phyloP scores from a whole-genome alignment of 2,113 vertebrate species.

The Mormyrus iriodes region DNA sequence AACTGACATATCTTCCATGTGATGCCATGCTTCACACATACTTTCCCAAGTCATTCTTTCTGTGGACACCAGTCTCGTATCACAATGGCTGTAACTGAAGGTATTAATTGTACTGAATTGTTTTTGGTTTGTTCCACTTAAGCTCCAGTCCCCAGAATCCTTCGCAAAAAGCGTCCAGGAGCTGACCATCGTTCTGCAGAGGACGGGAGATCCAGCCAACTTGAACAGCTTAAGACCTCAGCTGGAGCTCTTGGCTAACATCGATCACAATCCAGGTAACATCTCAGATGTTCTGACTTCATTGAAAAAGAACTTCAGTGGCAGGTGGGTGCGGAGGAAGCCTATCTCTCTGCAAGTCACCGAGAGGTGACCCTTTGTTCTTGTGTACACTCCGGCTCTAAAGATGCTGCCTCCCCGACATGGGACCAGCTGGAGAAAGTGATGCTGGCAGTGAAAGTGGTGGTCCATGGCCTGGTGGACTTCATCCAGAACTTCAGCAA shows the following conservation, averaged over 20 bases:
- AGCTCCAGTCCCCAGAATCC: constrained; percentile 93
- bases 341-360: constrained; percentile 1
- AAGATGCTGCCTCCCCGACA: constrained; percentile 79
- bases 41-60: neutral
- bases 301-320: neutral
- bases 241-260: constrained; percentile 86
- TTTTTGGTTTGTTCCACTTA: constrained; percentile 33
- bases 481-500: constrained; percentile 96
- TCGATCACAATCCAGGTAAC: constrained; percentile 91
- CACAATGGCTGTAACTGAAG: neutral
- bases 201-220: constrained; percentile 91
- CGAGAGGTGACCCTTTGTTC: neutral
- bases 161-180: constrained; percentile 97
- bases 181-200: constrained; percentile 89
- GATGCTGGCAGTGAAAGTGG: constrained; percentile 87
- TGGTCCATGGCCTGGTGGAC: constrained; percentile 90
- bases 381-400: constrained; percentile 31
- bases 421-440: constrained; percentile 91
- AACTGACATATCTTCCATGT: neutral
- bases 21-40: neutral
- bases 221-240: constrained; percentile 83
- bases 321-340: neutral
- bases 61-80: neutral
- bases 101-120: neutral
- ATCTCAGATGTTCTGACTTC: neutral